phyloP scores from a whole-genome alignment of 2,888 invertebrate species.

The Neoscelio sp. region DNA sequence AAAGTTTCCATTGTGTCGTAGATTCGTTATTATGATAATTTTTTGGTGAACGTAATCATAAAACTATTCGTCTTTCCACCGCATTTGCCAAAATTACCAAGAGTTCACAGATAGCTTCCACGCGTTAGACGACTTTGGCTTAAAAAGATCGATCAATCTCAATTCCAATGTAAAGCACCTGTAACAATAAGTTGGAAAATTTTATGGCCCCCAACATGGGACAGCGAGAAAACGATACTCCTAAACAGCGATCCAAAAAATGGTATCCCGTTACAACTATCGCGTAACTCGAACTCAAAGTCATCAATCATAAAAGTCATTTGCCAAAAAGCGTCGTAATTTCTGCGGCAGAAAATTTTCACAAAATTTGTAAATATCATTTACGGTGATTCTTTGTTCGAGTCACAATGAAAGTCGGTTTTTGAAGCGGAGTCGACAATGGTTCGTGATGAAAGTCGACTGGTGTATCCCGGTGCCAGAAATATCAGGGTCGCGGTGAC shows the following conservation, averaged over 20 bases:
- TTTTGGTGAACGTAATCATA: constrained; percentile 34
- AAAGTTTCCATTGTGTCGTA: constrained; percentile 30
- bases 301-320: constrained; percentile 1
- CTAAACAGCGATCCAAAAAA: neutral
- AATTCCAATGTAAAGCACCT: constrained; percentile 23
- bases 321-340: constrained; percentile 14
- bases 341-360: neutral
- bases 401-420: constrained; percentile 20
- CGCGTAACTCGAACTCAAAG: neutral
- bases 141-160: constrained; percentile 20
- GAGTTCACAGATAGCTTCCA: too few species aligned
- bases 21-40: constrained; percentile 15
- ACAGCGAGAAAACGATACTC: neutral
- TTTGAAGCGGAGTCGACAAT: constrained; percentile 44
- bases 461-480: constrained; percentile 62
- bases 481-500: constrained; percentile 71
- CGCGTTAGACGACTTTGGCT: too few species aligned
- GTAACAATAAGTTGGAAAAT: constrained; percentile 14
- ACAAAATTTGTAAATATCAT: neutral
- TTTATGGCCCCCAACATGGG: neutral
- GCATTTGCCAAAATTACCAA: constrained; percentile 35
- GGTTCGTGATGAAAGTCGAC: constrained; percentile 55
- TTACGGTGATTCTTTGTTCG: neutral
- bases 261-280: constrained; percentile 7
- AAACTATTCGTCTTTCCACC: constrained; percentile 31